Base-by-base conservation (phyloP, 2,888 invertebrate genomes). In the Dugesia japonica region DNA sequence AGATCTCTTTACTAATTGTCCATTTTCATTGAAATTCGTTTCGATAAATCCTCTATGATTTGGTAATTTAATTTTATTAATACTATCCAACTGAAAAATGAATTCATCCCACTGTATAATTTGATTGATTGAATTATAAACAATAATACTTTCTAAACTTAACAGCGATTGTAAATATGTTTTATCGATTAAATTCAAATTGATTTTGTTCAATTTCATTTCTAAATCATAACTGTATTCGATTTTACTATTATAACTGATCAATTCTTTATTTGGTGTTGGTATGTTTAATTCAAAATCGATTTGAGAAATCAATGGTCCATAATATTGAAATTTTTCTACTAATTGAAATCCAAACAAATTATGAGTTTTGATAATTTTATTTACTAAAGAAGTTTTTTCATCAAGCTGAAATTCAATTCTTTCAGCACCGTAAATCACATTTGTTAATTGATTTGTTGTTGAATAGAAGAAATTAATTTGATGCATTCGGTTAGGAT, bases 381-480 rank as follows among this genome's bases (percentile, higher is more conserved):
- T 56, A 9, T 56, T n/a, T 7, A 56, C 56, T 1, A 56, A n/a
- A n/a, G n/a, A 56, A 56, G 1, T 56, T 7, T 4, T 9, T 4
- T 56, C 20, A n/a, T 56, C 17, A 4, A 56, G 7, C 1, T 9
- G 9, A 23, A 56, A 56, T 23, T 56, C 20, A 20, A 56, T 56
- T 56, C 56, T n/a, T 23, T 56, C 56, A n/a, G 56, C 20, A 9
- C 56, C 56, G 56, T 56, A 56, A 56, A 56, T 56, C 9, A 56
- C 56, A 56, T 56, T 23, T 23, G 4, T 56, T n/a, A 56, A 56
- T 23, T 56, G 56, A 56, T 56, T 56, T 1, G 56, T 20, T 56
- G 23, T 20, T n/a, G 56, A 56, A 56, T 56, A 56, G 56, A 56
- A 56, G 17, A 56, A 56, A 56, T 56, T 56, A n/a, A 56, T 56